phyloP scores from a whole-genome alignment of 2,113 vertebrate species.

The Alectura lathami region DNA sequence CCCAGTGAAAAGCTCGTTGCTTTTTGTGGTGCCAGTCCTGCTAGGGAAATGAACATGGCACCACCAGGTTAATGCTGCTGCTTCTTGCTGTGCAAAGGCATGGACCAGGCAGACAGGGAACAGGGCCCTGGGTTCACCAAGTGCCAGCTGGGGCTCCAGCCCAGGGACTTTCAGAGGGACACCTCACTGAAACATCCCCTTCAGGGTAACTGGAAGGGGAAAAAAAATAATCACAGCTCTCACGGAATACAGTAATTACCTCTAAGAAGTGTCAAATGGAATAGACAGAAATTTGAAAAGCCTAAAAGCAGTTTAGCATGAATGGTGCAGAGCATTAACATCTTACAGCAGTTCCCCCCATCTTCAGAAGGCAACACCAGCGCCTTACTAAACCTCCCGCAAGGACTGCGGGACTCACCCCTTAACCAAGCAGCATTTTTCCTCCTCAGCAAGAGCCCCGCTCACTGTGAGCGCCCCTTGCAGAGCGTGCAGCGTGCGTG shows the following conservation, averaged over 20 bases:
- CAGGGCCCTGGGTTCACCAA: too few relatives aligned
- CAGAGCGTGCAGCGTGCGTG: too few relatives aligned
- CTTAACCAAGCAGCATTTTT: too few relatives aligned
- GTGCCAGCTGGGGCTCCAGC: not conserved
- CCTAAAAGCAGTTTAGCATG: not conserved
- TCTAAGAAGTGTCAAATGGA: not conserved
- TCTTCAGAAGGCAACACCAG: fast-evolving
- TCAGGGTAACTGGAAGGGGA: not conserved
- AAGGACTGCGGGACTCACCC: not conserved
- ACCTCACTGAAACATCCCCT: not conserved
- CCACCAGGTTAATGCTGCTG: fast-evolving
- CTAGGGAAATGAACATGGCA: fast-evolving
- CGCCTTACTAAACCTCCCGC: not conserved
- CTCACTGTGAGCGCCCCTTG: fast-evolving
- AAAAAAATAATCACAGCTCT: not conserved
- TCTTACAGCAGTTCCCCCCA: too few relatives aligned
- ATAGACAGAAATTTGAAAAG: not conserved
- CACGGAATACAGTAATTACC: not conserved
- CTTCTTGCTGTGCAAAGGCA: not conserved
- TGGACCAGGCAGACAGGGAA: fast-evolving
- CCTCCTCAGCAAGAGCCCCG: fast-evolving
- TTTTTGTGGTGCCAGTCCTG: fast-evolving
- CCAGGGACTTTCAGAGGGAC: too few relatives aligned
- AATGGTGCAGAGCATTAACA: too few relatives aligned
- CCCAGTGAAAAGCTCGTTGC: fast-evolving